Evolutionary conservation across 1,140 invertebrate species (phyloP).

Genomic region (Vollenhovia emeryi): DNA sequence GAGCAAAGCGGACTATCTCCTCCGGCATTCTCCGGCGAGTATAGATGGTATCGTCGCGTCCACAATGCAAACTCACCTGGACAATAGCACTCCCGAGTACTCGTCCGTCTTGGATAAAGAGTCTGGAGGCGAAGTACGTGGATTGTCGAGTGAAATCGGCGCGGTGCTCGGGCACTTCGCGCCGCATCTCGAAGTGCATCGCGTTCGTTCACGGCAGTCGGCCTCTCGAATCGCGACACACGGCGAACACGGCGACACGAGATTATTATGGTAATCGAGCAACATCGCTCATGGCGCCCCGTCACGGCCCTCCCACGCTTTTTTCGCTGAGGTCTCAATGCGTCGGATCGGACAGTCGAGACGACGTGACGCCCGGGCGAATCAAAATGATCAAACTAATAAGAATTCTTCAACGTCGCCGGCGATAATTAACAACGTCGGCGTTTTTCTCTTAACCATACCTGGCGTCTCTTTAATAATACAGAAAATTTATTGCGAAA

Average conservation of each 20-base stretch:
- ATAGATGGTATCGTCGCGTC: slow-evolving; percentile 67
- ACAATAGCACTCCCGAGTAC: slow-evolving; percentile 65
- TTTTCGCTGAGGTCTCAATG: slow-evolving; percentile 41
- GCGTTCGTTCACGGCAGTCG: slow-evolving; percentile 33
- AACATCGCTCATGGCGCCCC: slow-evolving; percentile 49
- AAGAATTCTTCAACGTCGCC: no score
- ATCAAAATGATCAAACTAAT: no score
- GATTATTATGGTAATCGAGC: slow-evolving; percentile 73
- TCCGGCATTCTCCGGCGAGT: slow-evolving; percentile 48
- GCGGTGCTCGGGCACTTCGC: slow-evolving; percentile 4
- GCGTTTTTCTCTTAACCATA: no score
- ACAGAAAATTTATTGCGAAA: no score
- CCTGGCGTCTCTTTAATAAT: no score
- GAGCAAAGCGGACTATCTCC: slow-evolving; percentile 30
- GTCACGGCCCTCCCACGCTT: slow-evolving; percentile 51
- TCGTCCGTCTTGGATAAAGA: slow-evolving; percentile 53
- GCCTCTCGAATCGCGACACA: slow-evolving; percentile 41
- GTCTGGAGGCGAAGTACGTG: not conserved
- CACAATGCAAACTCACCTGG: slow-evolving; percentile 72
- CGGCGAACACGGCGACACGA: slow-evolving; percentile 43
- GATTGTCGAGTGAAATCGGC: slow-evolving; percentile 53
- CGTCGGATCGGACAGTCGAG: not conserved
- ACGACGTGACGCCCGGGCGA: not conserved
- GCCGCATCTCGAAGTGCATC: slow-evolving; percentile 39
- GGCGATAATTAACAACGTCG: no score